Evolutionary conservation across 2,888 invertebrate species (phyloP).

Genomic region (Nephrotoma flavescens): DNA sequence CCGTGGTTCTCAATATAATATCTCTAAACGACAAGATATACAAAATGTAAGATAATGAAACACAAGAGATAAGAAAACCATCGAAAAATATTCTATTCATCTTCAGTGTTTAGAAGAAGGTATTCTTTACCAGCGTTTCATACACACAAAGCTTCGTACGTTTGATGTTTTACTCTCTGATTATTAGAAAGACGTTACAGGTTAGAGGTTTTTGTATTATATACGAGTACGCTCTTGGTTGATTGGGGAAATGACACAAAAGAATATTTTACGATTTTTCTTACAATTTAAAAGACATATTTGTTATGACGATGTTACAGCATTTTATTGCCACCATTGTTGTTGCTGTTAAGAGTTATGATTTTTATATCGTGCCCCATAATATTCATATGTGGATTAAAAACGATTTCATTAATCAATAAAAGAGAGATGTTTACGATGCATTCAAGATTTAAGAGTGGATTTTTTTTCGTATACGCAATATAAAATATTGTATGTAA

Average conservation of each 20-base stretch:
- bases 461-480: background rate
- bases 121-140: background rate
- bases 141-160: background rate
- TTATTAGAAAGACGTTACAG: background rate
- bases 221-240: background rate
- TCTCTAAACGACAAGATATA: background rate
- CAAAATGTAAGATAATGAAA: background rate
- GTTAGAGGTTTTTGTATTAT: background rate
- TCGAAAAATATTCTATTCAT: background rate
- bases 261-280: background rate
- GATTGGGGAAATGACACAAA: background rate
- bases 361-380: background rate
- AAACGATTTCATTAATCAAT: background rate
- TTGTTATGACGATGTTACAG: background rate
- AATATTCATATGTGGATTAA: background rate
- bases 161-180: background rate
- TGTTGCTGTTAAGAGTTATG: background rate
- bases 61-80: background rate
- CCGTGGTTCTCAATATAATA: background rate
- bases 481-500: background rate
- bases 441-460: background rate
- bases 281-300: background rate
- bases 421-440: background rate
- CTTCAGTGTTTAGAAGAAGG: background rate
- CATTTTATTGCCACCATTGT: background rate